Evolutionary conservation across 2,888 invertebrate genomes (phyloP), one percentile per base, ranked within the genome.

Genomic region (Amphipoea oculea): DNA sequence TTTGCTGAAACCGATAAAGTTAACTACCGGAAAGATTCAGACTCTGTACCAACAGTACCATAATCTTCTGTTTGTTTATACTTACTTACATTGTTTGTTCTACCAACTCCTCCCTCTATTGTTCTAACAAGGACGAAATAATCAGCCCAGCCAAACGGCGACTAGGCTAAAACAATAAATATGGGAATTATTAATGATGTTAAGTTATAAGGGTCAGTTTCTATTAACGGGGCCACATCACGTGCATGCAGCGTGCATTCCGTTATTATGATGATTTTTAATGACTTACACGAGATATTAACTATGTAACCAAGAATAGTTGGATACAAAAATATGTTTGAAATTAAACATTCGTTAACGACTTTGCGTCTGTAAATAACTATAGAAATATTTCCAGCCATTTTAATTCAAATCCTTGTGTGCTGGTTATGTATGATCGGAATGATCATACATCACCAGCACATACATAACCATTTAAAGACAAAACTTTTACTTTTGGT

Each of bases 91-190:
- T 45, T 77, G 73, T 75, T 81, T 62, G 65, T 68, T 48, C 29
- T 63, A 57, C 14, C 54, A 20, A 42, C 72, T 80, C 71, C 84
- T 86, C 74, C 66, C 23, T 17, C 74, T 69, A 84, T 81, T 87
- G 81, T 87, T 87, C 4, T 14, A 75, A 51, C 81, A 79, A 86
- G 86, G 86, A 85, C 86, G n/a, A 54, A 79, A 68, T 73, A 79
- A 80, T 86, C 14, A 82, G 73, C 9, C 11, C 51, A 69, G 78
- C 54, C 57, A 79, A 72, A 74, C 23, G 14, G 14, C 23, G 71
- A 82, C 71, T 66, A 72, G 51, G 42, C 78, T 82, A 78, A 76
- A 76, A 74, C 74, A 79, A 75, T 78, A 85, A 57, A 84, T 73
- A 65, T 72, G 72, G 20, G 40, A 72, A 78, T 70, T 81, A 68